A percentile compares a stretch with the other conserved stretches of the same genome.
phyloP scores from a whole-genome alignment of 2,113 vertebrate genomes.

The Percina caprodes region DNA sequence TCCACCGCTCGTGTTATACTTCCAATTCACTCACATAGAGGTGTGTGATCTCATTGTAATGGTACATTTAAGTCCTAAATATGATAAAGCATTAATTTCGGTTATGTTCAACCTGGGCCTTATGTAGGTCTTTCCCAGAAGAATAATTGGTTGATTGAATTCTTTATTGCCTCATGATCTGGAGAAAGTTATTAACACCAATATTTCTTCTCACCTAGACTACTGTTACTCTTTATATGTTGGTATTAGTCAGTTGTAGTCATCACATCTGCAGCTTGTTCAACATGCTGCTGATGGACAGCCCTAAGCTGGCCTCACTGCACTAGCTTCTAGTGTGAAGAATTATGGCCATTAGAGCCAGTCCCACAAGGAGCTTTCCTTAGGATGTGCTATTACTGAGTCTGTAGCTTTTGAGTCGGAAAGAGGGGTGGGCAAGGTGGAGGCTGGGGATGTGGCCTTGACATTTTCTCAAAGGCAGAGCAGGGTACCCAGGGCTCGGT shows the following conservation, averaged over 20 bases:
- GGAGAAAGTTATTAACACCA: constrained; percentile 33
- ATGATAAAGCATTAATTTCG: not conserved
- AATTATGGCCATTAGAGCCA: no score
- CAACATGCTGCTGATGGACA: not conserved
- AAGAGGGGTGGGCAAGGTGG: no score
- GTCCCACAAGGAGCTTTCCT: no score
- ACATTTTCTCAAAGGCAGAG: no score
- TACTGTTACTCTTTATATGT: not conserved
- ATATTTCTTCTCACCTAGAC: constrained; percentile 27
- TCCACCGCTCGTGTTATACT: constrained; percentile 3
- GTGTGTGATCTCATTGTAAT: constrained; percentile 19
- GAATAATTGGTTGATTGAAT: constrained; percentile 25
- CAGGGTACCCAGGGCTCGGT: no score
- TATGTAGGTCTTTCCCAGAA: constrained; percentile 7
- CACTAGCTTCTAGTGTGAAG: not conserved
- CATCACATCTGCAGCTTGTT: not conserved
- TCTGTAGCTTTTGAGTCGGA: no score
- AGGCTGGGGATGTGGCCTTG: no score
- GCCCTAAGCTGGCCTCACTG: not conserved
- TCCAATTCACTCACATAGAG: constrained; percentile 6
- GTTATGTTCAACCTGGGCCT: constrained; percentile 6
- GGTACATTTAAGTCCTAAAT: constrained; percentile 6
- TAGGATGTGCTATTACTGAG: no score
- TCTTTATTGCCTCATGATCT: constrained; percentile 27
- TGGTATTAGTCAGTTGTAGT: constrained; percentile 2